Conservation (phyloP, 2,113 vertebrate genomes). For the Pongo pygmaeus region DNA sequence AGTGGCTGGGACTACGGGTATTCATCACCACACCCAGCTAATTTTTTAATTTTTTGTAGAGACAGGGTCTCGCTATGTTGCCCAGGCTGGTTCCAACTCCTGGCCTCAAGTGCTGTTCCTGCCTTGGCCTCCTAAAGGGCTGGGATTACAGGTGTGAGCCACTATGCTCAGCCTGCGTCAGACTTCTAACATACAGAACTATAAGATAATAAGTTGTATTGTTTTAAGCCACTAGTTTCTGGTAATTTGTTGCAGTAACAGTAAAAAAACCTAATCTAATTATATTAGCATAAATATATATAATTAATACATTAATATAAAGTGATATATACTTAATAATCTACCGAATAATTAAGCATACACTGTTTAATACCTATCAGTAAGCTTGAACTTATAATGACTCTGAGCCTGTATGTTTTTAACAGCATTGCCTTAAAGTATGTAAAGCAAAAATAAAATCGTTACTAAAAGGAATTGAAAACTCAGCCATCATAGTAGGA, state of each 20-base stretch:
- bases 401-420: background rate
- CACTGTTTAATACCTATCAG: background rate
- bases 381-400: background rate
- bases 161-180: too few species aligned
- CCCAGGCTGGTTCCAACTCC: too few species aligned
- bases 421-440: background rate
- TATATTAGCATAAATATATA: background rate
- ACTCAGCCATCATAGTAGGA: background rate
- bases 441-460: background rate
- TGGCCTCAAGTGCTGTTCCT: too few species aligned
- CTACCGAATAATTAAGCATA: background rate
- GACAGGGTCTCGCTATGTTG: too few species aligned
- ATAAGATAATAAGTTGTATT: background rate
- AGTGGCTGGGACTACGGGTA: too few species aligned
- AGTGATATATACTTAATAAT: background rate
- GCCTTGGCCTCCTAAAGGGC: too few species aligned
- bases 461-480: background rate
- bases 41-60: too few species aligned
- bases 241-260: background rate
- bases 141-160: too few species aligned
- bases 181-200: background rate
- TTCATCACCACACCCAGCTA: too few species aligned
- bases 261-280: background rate
- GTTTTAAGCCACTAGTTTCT: background rate
- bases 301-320: background rate